Evolutionary conservation across 2,797 vertebrate genomes (phyloP), one percentile per base, ranked within the genome.

Genomic region (Fringilla coelebs): DNA sequence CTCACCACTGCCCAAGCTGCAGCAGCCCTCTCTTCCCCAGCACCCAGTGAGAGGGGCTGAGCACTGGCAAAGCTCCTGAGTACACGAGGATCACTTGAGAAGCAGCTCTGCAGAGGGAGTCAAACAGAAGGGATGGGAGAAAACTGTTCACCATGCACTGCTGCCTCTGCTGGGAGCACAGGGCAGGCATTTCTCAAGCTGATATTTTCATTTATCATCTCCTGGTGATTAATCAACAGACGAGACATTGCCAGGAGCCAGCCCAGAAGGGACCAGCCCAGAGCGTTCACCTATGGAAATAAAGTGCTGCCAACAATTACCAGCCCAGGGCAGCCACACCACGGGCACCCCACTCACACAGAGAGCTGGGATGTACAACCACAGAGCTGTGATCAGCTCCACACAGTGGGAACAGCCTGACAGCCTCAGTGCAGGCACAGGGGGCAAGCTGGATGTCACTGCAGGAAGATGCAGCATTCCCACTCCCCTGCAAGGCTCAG

Each of bases 191-290:
- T 82, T 45, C 89, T 91, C 89, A 80, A 71, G 89, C 65, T 95
- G 89, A 14, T 87, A 76, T 87, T 90, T 95, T 86, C 90, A 93
- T 94, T 95, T 89, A 84, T 95, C 93, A 91, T 73, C 77, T 86
- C 51, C 79, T 8, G 17, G 38, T 76, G 52, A 93, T 93, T 87
- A 91, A 88, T 91, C 88, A 90, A 36, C 77, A 74, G 89, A 38
- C 88, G 67, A 93, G 85, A 73, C 5, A 4, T 58, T 0, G 0
- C 58, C 5, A 1, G 68, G 62, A 91, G 76, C 51, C 55, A 67
- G 63, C 84, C 52, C 36, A 29, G 61, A 74, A 43, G 28, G 52
- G 77, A 88, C 81, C 80, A 90, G 31, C 91, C 60, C 63, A 67
- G 60, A 76, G 60, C 41, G 14, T 63, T 60, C 86, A 70, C 60